phyloP scores from a whole-genome alignment of 2,888 invertebrate species.

The Torymus tubicola region DNA sequence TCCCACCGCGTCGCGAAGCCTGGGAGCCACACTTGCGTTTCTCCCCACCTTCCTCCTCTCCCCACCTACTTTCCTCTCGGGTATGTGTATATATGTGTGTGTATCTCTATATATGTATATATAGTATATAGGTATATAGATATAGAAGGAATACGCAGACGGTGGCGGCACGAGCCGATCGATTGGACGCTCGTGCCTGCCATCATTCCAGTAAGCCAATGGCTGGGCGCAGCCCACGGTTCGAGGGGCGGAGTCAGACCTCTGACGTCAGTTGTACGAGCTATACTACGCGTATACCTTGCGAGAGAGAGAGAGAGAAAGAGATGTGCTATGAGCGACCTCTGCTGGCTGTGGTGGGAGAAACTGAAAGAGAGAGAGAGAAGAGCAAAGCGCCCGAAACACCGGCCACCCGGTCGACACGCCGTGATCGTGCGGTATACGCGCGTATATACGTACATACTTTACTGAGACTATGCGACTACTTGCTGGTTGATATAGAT shows the following conservation, averaged over 20 bases:
- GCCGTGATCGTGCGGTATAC: neutral
- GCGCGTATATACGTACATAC: neutral
- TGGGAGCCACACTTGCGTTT: no score
- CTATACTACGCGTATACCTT: neutral
- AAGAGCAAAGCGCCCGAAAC: slow-evolving; percentile 14
- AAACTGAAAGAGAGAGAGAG: neutral
- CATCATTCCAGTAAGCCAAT: slow-evolving; percentile 74
- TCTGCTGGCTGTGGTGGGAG: no score
- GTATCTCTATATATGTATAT: no score
- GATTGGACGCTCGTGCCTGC: slow-evolving; percentile 75
- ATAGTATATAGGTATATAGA: no score
- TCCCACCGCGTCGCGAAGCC: no score
- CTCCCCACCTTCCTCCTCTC: no score
- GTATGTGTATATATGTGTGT: no score
- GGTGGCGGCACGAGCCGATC: slow-evolving; percentile 66
- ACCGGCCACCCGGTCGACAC: slow-evolving; percentile 49
- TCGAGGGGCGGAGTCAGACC: neutral
- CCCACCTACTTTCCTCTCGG: no score
- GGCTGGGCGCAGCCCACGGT: slow-evolving; percentile 32
- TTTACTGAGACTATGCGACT: no score
- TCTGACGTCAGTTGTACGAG: slow-evolving; percentile 3
- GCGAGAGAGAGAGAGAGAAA: no score
- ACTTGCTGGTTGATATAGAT: no score
- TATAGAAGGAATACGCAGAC: slow-evolving; percentile 49
- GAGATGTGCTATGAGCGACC: no score